Conservation (phyloP, 2,113 vertebrate species). For the Ceyx cyanopectus region DNA sequence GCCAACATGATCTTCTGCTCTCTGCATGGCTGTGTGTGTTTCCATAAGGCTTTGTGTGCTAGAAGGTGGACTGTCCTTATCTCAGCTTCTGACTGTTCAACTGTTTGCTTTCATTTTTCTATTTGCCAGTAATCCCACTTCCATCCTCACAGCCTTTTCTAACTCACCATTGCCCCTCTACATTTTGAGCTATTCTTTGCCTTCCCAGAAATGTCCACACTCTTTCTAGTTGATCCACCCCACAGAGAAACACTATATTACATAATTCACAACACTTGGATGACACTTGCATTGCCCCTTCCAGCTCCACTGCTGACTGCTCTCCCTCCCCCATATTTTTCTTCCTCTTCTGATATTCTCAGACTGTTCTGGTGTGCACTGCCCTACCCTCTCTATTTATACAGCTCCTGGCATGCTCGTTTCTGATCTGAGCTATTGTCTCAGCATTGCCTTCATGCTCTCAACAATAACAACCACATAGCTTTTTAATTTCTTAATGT, state of each 20-base stretch:
- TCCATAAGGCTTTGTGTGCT: background rate
- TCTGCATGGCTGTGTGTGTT: background rate
- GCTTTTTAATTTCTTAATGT: constrained; percentile 9
- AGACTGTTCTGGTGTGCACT: background rate
- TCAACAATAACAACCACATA: background rate
- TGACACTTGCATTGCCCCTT: background rate
- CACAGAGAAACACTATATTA: background rate
- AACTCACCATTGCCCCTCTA: background rate
- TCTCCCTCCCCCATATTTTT: background rate
- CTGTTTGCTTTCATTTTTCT: background rate
- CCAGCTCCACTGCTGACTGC: background rate
- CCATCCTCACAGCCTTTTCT: background rate
- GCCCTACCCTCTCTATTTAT: background rate
- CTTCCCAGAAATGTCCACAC: background rate
- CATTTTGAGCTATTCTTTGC: background rate
- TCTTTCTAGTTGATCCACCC: background rate
- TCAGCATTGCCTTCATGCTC: background rate
- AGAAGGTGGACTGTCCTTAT: background rate
- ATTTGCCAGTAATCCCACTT: background rate
- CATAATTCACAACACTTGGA: background rate
- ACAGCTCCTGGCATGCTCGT: background rate
- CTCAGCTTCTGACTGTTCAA: background rate
- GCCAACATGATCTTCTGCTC: background rate
- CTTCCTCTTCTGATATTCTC: background rate
- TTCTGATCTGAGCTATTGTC: background rate